Evolutionary conservation across 2,888 invertebrate genomes (phyloP).

Genomic region (Troides aeacus): DNA sequence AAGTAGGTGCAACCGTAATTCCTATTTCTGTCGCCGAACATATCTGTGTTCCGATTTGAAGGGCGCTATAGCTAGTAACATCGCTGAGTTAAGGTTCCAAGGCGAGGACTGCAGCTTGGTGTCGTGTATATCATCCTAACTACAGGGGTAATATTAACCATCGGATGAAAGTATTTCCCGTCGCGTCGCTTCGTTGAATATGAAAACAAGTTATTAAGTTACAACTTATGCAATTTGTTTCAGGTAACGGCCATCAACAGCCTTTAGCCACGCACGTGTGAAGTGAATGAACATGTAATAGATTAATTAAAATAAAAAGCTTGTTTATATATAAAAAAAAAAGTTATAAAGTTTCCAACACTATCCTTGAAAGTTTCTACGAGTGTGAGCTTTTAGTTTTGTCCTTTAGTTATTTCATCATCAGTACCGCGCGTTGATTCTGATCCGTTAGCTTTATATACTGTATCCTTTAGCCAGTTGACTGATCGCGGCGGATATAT

Average conservation of each 20-base stretch:
- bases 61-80: no score
- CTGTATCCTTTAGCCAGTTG: neutral
- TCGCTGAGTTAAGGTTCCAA: no score
- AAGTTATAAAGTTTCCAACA: conserved; percentile 12
- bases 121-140: no score
- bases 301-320: neutral
- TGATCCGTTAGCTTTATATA: neutral
- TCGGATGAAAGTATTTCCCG: no score
- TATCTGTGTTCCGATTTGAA: no score
- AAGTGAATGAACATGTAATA: conserved; percentile 42
- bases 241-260: conserved; percentile 72
- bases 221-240: conserved; percentile 35
- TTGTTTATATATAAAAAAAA: conserved; percentile 7
- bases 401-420: neutral
- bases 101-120: no score
- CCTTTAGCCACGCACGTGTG: conserved; percentile 83
- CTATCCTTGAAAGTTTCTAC: neutral
- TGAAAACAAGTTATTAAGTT: neutral
- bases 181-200: no score
- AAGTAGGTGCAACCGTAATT: no score
- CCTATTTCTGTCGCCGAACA: no score
- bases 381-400: neutral
- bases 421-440: neutral
- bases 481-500: no score
- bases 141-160: no score